Conservation (phyloP, 2,888 invertebrate species). For the Cataglyphis livida region DNA sequence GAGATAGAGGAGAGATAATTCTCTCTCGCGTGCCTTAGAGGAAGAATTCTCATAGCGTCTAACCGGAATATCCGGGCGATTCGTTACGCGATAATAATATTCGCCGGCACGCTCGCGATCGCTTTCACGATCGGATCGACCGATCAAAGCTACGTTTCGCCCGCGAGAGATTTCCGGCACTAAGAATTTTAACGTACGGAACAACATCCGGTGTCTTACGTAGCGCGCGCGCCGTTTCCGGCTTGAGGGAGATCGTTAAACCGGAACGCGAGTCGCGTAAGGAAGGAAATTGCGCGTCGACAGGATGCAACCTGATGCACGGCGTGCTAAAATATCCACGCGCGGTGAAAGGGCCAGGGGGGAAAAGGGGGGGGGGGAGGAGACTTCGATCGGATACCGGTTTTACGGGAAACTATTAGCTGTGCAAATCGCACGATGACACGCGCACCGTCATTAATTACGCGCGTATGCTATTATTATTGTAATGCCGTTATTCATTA, state of each 20-base stretch:
- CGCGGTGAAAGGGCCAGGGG: constrained; percentile 19
- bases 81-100: constrained; percentile 4
- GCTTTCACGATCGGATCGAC: constrained; percentile 42
- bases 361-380: neutral
- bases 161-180: constrained; percentile 64
- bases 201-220: constrained; percentile 70
- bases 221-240: constrained; percentile 53
- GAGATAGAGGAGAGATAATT: constrained; percentile 34
- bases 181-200: constrained; percentile 66
- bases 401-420: constrained; percentile 54
- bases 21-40: constrained; percentile 34
- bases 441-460: constrained; percentile 45
- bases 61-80: neutral
- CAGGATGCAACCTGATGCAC: constrained; percentile 49
- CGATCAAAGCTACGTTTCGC: constrained; percentile 57
- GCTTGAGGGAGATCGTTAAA: constrained; percentile 66
- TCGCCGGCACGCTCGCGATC: neutral
- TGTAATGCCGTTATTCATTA: constrained; percentile 45
- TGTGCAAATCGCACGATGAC: constrained; percentile 50
- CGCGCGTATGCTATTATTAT: neutral
- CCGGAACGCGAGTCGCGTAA: constrained; percentile 55
- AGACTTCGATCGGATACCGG: constrained; percentile 51
- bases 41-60: constrained; percentile 20
- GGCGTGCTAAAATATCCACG: constrained; percentile 44
- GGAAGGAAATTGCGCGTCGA: constrained; percentile 53